Conservation (phyloP, 30 jellyfish, hydroid and myxozoan genomes). For the Chrysaora quinquecirrha region DNA sequence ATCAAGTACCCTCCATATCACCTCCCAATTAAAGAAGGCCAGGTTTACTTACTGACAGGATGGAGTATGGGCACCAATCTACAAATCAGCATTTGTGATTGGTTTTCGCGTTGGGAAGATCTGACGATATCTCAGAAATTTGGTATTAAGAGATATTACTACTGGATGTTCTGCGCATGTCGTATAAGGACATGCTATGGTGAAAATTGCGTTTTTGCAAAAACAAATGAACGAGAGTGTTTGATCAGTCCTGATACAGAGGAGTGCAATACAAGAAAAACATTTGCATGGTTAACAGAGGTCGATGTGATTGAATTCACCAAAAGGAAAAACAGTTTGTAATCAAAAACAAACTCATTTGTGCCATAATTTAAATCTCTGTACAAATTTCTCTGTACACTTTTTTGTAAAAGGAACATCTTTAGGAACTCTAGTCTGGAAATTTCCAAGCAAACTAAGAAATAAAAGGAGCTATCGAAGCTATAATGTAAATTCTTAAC, state of each 20-base stretch:
- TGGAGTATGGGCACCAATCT: slow-evolving; percentile 13
- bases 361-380: too few relatives aligned
- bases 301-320: slow-evolving; percentile 30
- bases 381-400: too few relatives aligned
- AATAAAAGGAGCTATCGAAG: too few relatives aligned
- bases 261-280: neutral
- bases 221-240: neutral
- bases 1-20: slow-evolving; percentile 30
- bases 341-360: neutral
- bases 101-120: slow-evolving; percentile 52
- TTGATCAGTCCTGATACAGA: neutral
- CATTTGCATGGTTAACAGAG: slow-evolving; percentile 32
- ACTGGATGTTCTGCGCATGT: slow-evolving; percentile 30
- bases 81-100: slow-evolving; percentile 38
- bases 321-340: neutral
- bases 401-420: too few relatives aligned
- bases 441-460: too few relatives aligned
- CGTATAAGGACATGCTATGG: slow-evolving; percentile 21
- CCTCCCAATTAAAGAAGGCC: slow-evolving; percentile 33
- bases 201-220: neutral
- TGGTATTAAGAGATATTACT: slow-evolving; percentile 18
- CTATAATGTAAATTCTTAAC: too few relatives aligned
- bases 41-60: slow-evolving; percentile 40
- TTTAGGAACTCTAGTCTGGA: too few relatives aligned
- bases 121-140: slow-evolving; percentile 43